These are phyloP conservation scores for Diadegma fenestrale DNA, from an alignment of 2,888 invertebrate genomes.

Conservation along the genomic window DNA sequence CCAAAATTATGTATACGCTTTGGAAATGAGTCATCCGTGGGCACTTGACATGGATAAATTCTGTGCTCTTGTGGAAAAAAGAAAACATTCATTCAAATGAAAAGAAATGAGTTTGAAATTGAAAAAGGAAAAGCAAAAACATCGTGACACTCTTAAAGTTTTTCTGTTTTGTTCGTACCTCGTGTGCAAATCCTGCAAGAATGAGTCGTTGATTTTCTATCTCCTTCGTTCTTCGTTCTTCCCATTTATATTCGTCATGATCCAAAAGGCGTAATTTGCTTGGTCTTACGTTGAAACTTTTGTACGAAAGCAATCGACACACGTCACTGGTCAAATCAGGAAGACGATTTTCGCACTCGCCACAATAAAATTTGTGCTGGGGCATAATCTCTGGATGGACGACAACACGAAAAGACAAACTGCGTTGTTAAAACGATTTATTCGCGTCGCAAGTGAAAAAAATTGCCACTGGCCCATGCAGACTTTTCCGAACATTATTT, in stretches of 20 bases:
- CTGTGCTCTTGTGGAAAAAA: background rate
- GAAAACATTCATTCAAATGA: background rate
- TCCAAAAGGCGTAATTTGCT: slow-evolving; percentile 61
- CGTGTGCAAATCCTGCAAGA: slow-evolving; percentile 50
- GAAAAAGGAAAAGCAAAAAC: background rate
- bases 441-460: background rate
- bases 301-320: slow-evolving; percentile 79
- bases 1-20: slow-evolving; percentile 32
- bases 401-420: background rate
- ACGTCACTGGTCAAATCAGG: slow-evolving; percentile 77
- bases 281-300: slow-evolving; percentile 73
- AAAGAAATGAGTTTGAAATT: background rate
- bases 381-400: slow-evolving; percentile 72
- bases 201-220: slow-evolving; percentile 63
- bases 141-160: background rate
- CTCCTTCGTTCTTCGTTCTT: slow-evolving; percentile 62
- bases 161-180: slow-evolving; percentile 50
- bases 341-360: slow-evolving; percentile 75
- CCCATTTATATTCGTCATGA: slow-evolving; percentile 57
- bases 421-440: background rate
- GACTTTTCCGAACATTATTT: background rate
- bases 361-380: slow-evolving; percentile 77
- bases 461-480: background rate
- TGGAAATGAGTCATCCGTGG: slow-evolving; percentile 24
- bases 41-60: slow-evolving; percentile 35